Base-by-base conservation (phyloP, 2,888 invertebrate species). In the Gastrophysa polygoni region DNA sequence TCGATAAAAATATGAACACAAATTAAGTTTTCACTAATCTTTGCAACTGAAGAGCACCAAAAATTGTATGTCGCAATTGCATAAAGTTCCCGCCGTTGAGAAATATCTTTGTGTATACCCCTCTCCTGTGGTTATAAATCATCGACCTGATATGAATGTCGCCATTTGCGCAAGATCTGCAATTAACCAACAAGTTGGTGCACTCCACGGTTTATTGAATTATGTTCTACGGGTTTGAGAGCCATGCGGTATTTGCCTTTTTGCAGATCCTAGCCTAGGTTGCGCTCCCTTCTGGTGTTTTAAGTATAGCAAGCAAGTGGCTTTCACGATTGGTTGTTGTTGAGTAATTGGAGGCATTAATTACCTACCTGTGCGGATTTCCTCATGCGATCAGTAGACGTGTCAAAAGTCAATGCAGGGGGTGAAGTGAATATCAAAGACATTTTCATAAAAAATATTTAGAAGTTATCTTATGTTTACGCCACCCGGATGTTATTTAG, bases 181-280 rank as follows among this genome's bases (percentile, higher is more conserved):
- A 59, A 63, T 63, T 58, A 49, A 32, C 34, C 55, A 55, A 58
- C 62, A 58, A 58, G 38, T n/a, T 38, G 14, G 54, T 62, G 55
- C 55, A 54, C 55, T 55, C 46, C 52, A 34, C 21, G 46, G 32
- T 44, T 51, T 44, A 46, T 51, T 59, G 46, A 49, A 49, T 58
- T 20, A 46, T 49, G 48, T 49, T 52, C 59, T 47, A 16, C 20
- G 32, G 51, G 52, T 16, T 32, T 44, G 46, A 34, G 32, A 59
- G 14, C 14, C 21, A 11, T n/a, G 14, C 14, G 38, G 38, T 38
- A n/a, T 38, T 38, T n/a, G 38, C 38, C 38, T 38, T 38, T 38
- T 38, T 38, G 38, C n/a, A 38, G 38, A 38, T 38, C 38, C 4
- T 38, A n/a, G 38, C n/a, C 38, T 38, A 2, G 38, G 38, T 14